A percentile compares a stretch with the other conserved stretches of the same genome.
These are phyloP conservation scores for Pollachius pollachius DNA, from an alignment of 2,113 vertebrate species.

Conservation along the genomic window DNA sequence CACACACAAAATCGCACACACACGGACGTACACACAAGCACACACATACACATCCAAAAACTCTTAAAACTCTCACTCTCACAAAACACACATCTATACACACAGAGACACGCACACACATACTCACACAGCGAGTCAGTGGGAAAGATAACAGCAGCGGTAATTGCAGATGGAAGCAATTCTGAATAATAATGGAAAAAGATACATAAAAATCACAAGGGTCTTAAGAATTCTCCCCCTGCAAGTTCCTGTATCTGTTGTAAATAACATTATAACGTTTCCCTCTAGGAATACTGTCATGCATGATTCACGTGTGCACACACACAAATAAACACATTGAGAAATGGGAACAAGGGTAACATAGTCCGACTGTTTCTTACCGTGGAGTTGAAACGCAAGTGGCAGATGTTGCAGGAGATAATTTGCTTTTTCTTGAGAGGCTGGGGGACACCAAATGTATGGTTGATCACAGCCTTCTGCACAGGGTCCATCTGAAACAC, in stretches of 20 bases:
- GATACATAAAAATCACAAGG: slow-evolving; percentile 10
- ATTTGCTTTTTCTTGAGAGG: slow-evolving; percentile 96
- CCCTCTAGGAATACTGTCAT: too few relatives aligned
- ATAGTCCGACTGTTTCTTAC: slow-evolving; percentile 69
- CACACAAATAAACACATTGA: slow-evolving; percentile 15
- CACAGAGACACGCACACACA: neutral
- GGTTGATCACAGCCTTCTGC: slow-evolving; percentile 98
- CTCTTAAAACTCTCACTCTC: slow-evolving; percentile 12
- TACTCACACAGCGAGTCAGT: slow-evolving; percentile 6
- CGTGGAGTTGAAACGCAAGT: slow-evolving; percentile 97
- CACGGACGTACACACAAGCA: neutral
- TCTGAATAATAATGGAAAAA: slow-evolving; percentile 24
- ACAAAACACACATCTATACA: slow-evolving; percentile 5
- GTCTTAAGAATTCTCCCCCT: neutral
- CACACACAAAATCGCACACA: slow-evolving; percentile 5
- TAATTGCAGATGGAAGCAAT: slow-evolving; percentile 16
- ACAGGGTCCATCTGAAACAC: slow-evolving; percentile 92
- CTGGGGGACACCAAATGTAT: slow-evolving; percentile 91
- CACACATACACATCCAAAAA: slow-evolving; percentile 14
- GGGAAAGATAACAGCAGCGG: slow-evolving; percentile 24
- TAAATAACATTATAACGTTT: too few relatives aligned
- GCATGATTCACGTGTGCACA: neutral
- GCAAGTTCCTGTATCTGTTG: neutral
- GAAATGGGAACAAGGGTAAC: neutral
- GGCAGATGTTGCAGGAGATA: slow-evolving; percentile 99